Percentiles rank a stretch among this genome's conserved stretches.
These are phyloP conservation scores for Cheirogaleus medius DNA, from an alignment of 2,113 vertebrate genomes.

Conservation along the genomic window DNA sequence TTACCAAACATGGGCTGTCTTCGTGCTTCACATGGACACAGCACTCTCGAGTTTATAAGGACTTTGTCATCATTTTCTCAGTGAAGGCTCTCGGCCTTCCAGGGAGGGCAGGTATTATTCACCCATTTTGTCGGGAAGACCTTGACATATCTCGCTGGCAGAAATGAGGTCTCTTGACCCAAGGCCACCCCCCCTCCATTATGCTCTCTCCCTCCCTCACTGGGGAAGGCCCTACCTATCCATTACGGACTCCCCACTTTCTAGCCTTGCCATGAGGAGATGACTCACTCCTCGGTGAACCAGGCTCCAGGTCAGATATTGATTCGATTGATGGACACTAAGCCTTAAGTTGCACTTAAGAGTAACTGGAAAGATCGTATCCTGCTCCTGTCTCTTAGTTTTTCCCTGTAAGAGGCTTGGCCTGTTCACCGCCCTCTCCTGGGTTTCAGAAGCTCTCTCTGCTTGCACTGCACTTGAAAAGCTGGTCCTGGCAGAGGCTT, in stretches of 20 bases:
- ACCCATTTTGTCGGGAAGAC: neutral
- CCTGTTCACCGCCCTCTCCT: neutral
- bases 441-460: neutral
- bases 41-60: neutral
- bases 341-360: neutral
- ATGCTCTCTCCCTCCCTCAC: neutral
- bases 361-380: slow-evolving; percentile 25
- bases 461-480: neutral
- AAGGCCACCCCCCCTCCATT: neutral
- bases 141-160: neutral
- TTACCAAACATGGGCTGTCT: neutral
- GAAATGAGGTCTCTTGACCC: neutral
- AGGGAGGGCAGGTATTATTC: neutral
- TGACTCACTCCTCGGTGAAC: neutral
- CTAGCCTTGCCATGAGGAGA: neutral
- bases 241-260: neutral
- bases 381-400: neutral
- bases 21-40: neutral
- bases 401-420: neutral
- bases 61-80: neutral
- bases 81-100: neutral
- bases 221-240: neutral
- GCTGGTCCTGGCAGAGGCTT: neutral
- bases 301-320: slow-evolving; percentile 27
- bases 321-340: neutral